A percentile compares a stretch with the other conserved stretches of the same genome.
These are phyloP conservation scores for Orcinus orca DNA, from an alignment of 2,113 vertebrate species.

Conservation along the genomic window DNA sequence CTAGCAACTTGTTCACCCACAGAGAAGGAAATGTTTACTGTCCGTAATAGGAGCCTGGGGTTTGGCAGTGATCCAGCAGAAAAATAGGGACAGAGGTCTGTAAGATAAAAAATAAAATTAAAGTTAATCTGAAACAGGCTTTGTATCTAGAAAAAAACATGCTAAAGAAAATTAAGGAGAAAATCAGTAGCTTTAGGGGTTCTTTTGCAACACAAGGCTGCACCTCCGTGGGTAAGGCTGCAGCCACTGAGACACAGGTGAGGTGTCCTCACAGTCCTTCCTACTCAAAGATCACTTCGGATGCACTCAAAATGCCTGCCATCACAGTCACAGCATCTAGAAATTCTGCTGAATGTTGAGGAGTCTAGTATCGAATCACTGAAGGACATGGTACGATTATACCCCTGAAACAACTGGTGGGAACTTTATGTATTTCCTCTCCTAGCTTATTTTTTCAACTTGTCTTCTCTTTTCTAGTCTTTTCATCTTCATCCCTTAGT, in stretches of 20 bases:
- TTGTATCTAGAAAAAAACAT: background rate
- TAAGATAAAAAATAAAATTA: slow-evolving; percentile 7
- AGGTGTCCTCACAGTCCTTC: background rate
- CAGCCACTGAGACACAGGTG: background rate
- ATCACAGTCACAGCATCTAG: background rate
- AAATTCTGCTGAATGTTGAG: background rate
- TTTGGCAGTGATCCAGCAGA: background rate
- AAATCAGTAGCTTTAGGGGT: background rate
- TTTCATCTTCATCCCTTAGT: background rate
- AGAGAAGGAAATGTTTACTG: background rate
- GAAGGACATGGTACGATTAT: background rate
- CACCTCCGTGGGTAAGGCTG: background rate
- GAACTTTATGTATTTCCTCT: background rate
- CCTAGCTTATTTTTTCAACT: background rate
- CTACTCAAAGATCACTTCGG: background rate
- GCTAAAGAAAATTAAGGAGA: background rate
- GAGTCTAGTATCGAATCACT: background rate
- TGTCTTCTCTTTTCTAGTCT: background rate
- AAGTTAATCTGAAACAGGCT: background rate
- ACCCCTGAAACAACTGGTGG: background rate
- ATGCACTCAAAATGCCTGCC: background rate
- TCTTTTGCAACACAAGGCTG: background rate
- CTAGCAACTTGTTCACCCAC: background rate
- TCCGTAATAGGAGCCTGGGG: background rate
- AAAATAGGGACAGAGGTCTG: background rate